Conservation (phyloP, 2,113 vertebrate genomes). For the Oceanites oceanicus region DNA sequence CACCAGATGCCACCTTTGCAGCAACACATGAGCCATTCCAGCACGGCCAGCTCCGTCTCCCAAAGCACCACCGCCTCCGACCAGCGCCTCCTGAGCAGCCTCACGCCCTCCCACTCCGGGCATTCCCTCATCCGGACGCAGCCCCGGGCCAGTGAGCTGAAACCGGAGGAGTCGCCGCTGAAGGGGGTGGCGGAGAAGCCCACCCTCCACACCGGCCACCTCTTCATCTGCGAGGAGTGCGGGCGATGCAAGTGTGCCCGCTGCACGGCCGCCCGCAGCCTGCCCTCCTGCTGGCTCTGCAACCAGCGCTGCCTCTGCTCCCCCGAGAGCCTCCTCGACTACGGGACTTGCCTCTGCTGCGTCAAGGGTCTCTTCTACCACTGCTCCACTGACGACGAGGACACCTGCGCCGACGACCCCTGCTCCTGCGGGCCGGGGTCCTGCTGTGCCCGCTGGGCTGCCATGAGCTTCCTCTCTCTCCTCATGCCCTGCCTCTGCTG, state of each 20-base stretch:
- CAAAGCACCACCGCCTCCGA: conserved; percentile 91
- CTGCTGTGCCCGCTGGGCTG: conserved; percentile 88
- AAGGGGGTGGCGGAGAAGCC: conserved; percentile 76
- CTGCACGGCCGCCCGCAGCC: conserved; percentile 85
- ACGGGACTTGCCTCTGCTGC: conserved; percentile 93
- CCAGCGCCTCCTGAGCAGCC: conserved; percentile 87
- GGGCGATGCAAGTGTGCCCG: conserved; percentile 90
- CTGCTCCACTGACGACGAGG: conserved; percentile 96
- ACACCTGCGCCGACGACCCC: conserved; percentile 94
- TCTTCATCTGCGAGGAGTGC: conserved; percentile 91
- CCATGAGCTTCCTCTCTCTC: conserved; percentile 89
- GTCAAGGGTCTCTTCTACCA: conserved; percentile 97
- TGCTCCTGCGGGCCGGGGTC: conserved; percentile 88
- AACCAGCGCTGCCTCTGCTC: conserved; percentile 95
- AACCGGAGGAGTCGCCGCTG: conserved; percentile 75
- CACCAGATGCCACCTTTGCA: conserved; percentile 81
- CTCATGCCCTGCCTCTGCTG: conserved; percentile 98
- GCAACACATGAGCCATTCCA: conserved; percentile 90
- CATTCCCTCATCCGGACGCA: conserved; percentile 83
- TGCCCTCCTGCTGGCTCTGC: conserved; percentile 95
- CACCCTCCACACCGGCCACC: conserved; percentile 76
- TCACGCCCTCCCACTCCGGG: conserved; percentile 87
- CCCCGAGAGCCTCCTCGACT: conserved; percentile 87
- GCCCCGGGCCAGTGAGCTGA: conserved; percentile 81
- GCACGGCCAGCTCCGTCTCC: conserved; percentile 94